These are phyloP conservation scores for Ophraella communa DNA, from an alignment of 2,888 invertebrate genomes.

Conservation along the genomic window DNA sequence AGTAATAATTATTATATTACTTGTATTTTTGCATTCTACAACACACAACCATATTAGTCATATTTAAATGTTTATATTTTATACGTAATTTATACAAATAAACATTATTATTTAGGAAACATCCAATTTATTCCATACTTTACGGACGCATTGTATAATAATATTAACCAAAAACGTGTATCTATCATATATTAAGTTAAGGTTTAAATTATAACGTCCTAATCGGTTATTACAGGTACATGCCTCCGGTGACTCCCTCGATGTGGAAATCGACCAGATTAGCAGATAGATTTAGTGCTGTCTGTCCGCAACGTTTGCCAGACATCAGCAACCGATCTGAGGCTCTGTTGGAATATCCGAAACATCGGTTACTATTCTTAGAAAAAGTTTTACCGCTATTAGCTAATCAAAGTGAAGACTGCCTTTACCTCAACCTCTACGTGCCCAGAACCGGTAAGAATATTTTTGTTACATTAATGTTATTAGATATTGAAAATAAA, in stretches of 20 bases:
- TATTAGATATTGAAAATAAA: not conserved
- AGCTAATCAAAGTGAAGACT: slow-evolving; percentile 95
- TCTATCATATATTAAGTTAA: no score
- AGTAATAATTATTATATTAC: no score
- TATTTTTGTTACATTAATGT: not conserved
- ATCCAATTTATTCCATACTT: no score
- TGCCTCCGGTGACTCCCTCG: slow-evolving; percentile 93
- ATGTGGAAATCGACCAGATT: slow-evolving; percentile 83
- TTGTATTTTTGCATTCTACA: no score
- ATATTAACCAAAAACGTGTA: no score
- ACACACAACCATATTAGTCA: no score
- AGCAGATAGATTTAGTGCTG: slow-evolving; percentile 83
- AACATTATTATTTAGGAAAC: no score
- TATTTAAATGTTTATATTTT: no score
- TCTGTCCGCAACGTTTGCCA: slow-evolving; percentile 84
- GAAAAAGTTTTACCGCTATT: slow-evolving; percentile 83
- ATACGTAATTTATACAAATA: no score
- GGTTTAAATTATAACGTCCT: not conserved
- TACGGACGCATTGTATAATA: no score
- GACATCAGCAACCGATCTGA: slow-evolving; percentile 67
- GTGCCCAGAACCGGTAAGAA: slow-evolving; percentile 79
- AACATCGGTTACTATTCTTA: slow-evolving; percentile 83
- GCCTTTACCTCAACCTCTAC: slow-evolving; percentile 96
- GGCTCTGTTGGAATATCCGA: slow-evolving; percentile 77
- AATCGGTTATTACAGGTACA: slow-evolving; percentile 67